Percentiles rank a stretch among this genome's conserved stretches.
Evolutionary conservation across 2,888 invertebrate genomes (phyloP).

Genomic region (Zootermopsis nevadensis): DNA sequence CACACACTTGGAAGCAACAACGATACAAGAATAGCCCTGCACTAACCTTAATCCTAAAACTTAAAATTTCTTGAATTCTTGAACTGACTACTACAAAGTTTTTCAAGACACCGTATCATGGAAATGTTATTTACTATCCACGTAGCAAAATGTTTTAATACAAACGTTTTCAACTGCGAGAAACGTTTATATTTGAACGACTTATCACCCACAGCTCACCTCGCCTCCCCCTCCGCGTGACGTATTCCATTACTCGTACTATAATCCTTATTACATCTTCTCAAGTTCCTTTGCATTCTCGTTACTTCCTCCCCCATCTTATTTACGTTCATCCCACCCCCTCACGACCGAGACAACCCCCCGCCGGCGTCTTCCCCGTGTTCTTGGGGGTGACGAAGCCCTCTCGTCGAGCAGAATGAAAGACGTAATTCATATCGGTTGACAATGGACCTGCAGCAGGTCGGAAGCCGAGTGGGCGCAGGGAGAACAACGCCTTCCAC

Average conservation of each 20-base stretch:
- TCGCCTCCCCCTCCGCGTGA: neutral
- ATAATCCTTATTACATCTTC: conserved; percentile 29
- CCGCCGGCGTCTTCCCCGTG: neutral
- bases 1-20: too few relatives aligned
- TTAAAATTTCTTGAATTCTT: too few relatives aligned
- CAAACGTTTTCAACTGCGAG: too few relatives aligned
- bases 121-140: too few relatives aligned
- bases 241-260: conserved; percentile 18
- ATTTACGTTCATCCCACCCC: conserved; percentile 37
- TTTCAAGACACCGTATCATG: too few relatives aligned
- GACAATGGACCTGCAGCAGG: conserved; percentile 37
- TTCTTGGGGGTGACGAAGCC: neutral
- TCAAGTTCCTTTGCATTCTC: neutral
- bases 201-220: neutral
- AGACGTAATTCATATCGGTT: conserved; percentile 45
- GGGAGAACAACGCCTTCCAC: conserved; percentile 7
- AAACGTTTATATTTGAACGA: too few relatives aligned
- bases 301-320: conserved; percentile 3
- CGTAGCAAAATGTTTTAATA: too few relatives aligned
- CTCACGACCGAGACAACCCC: neutral
- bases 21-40: too few relatives aligned
- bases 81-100: too few relatives aligned
- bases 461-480: neutral
- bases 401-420: conserved; percentile 37
- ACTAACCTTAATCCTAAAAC: too few relatives aligned